These are phyloP conservation scores for Xenentodon cancila DNA, from an alignment of 2,797 vertebrate species.

Conservation along the genomic window DNA sequence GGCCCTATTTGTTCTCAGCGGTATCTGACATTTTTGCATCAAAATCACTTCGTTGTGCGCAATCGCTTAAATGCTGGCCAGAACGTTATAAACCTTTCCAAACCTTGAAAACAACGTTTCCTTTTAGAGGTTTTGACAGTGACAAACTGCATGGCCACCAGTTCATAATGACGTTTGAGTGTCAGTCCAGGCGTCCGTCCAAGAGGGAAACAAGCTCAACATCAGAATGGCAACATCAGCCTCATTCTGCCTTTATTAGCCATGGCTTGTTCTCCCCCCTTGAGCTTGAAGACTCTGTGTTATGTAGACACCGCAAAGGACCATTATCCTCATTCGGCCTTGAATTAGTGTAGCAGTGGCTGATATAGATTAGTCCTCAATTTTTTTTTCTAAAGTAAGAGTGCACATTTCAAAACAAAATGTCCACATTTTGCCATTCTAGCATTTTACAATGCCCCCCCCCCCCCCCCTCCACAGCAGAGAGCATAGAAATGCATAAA, in stretches of 20 bases:
- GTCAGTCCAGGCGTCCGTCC: constrained; percentile 69
- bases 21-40: constrained; percentile 72
- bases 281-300: constrained; percentile 64
- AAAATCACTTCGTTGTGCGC: constrained; percentile 78
- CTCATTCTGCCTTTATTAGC: constrained; percentile 70
- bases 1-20: constrained; percentile 40
- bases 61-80: constrained; percentile 69
- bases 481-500: constrained; percentile 2
- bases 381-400: constrained; percentile 5
- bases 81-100: constrained; percentile 79
- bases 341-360: constrained; percentile 23
- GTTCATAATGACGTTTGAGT: constrained; percentile 78
- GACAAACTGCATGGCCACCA: constrained; percentile 77
- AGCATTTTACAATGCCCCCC: background rate
- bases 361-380: background rate
- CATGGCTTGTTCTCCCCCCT: constrained; percentile 55
- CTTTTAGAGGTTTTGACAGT: constrained; percentile 78
- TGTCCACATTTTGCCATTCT: background rate
- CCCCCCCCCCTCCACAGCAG: background rate
- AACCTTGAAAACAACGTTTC: constrained; percentile 81
- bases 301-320: constrained; percentile 54
- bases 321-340: constrained; percentile 36
- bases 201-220: constrained; percentile 64
- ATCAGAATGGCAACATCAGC: constrained; percentile 67
- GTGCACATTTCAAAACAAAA: constrained; percentile 7